Evolutionary conservation across 2,113 vertebrate genomes (phyloP).

Genomic region (Holacanthus passer): DNA sequence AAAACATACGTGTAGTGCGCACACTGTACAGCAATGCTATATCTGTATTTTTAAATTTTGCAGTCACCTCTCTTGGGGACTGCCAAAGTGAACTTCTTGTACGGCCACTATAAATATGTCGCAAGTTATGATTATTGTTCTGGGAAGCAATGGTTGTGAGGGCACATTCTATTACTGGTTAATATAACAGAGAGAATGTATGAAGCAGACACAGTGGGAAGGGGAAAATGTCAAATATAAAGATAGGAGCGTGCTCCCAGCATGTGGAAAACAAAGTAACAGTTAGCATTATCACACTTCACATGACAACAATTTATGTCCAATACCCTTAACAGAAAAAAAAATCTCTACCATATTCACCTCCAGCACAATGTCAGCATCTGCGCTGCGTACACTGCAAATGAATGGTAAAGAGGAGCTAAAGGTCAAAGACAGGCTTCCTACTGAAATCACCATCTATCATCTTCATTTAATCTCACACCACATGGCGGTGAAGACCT

Average conservation of each 20-base stretch:
- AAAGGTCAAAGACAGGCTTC: conserved; percentile 59
- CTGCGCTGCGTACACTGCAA: not conserved
- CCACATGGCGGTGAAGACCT: conserved; percentile 39
- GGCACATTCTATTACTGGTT: not conserved
- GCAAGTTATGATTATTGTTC: not conserved
- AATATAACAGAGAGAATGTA: conserved; percentile 3
- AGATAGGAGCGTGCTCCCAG: not conserved
- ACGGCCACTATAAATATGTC: not conserved
- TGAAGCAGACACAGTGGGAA: not conserved
- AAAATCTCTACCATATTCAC: conserved; percentile 13
- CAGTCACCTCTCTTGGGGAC: not conserved
- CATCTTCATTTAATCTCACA: conserved; percentile 59
- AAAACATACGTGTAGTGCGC: not conserved
- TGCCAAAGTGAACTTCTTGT: not conserved
- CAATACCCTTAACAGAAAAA: conserved; percentile 3
- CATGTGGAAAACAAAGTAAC: not conserved
- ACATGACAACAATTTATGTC: conserved; percentile 22
- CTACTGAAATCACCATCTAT: conserved; percentile 53
- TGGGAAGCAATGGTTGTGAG: not conserved
- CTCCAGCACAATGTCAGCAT: conserved; percentile 28
- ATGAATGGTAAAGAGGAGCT: conserved; percentile 29
- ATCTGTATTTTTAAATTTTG: not conserved
- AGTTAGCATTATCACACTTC: conserved; percentile 6
- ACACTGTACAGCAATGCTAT: not conserved
- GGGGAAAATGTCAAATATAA: conserved; percentile 19